phyloP scores from a whole-genome alignment of 2,797 vertebrate genomes.

The Propithecus perrieri region DNA sequence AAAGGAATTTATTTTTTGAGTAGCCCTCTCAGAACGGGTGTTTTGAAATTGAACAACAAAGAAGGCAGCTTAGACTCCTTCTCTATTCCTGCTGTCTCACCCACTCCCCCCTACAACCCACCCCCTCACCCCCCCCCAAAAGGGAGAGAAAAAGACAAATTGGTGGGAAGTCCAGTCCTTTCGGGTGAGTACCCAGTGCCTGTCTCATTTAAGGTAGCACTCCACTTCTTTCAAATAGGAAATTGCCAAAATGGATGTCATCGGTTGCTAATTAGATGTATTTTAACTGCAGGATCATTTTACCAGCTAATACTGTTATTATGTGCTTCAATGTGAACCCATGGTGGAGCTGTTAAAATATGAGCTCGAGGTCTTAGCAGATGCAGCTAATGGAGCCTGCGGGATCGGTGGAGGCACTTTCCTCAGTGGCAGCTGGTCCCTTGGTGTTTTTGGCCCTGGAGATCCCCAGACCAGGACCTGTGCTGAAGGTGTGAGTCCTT shows the following conservation, averaged over 20 bases:
- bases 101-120: background rate
- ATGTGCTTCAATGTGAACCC: slow-evolving; percentile 78
- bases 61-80: slow-evolving; percentile 58
- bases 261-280: slow-evolving; percentile 83
- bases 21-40: background rate
- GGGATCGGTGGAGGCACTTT: slow-evolving; percentile 30
- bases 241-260: slow-evolving; percentile 77
- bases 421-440: background rate
- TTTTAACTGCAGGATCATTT: slow-evolving; percentile 85
- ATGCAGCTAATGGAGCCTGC: slow-evolving; percentile 58
- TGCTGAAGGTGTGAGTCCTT: background rate
- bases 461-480: background rate
- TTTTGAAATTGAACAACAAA: slow-evolving; percentile 65
- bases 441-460: background rate
- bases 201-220: slow-evolving; percentile 57
- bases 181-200: slow-evolving; percentile 57
- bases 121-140: fast-evolving
- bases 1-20: slow-evolving; percentile 14
- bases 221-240: slow-evolving; percentile 76
- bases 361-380: slow-evolving; percentile 73
- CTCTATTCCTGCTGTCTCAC: background rate
- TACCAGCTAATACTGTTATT: slow-evolving; percentile 82
- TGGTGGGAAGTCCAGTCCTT: slow-evolving; percentile 38
- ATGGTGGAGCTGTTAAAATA: slow-evolving; percentile 74
- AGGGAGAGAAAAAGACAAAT: background rate